Evolutionary conservation across 2,797 vertebrate species (phyloP), one percentile per base, ranked within the genome.

Genomic region (Enteromius anoplus): DNA sequence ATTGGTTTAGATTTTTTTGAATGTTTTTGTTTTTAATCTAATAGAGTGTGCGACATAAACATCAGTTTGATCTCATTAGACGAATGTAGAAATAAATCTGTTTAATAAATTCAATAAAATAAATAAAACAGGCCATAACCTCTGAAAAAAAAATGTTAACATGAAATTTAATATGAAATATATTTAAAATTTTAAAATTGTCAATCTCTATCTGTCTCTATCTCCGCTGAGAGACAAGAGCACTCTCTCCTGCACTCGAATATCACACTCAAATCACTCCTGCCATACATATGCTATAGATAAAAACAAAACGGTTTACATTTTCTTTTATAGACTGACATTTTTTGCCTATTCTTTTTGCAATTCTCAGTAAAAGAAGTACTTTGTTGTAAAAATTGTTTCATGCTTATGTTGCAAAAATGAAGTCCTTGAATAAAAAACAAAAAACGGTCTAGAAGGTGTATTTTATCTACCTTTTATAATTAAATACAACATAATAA

Each of bases 1-100:
- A 71, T 80, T 83, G 71, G 47, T 62, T 78, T 47, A 45, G 49
- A 68, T 80, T 3, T 70, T 70, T 55, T 78, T 80, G 0, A 66
- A 32, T 19, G 23, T 3, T 79, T 72, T 72, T 58, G 7, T 76
- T 19, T 84, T 49, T 78, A 66, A 82, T 66, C 60, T 75, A 66
- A 72, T 40, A 29, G 9, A 62, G 14, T 9, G 3, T 29, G 11
- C 2, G 70, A 75, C 51, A 55, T 5, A 14, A 34, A 55, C 21
- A 34, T 26, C 37, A 3, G 10, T 45, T 84, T 79, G 3, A 55
- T 79, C 42, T 79, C 10, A 53, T 84, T 72, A n/a, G 12, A 49
- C 2, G 19, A 42, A n/a, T 14, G 8, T 3, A 19, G 26, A 60
- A 45, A 49, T 14, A 49, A 49, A 49, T 14, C 14, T 3, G 11